phyloP scores from a whole-genome alignment of 2,888 invertebrate genomes.

The Eristalis arbustorum region DNA sequence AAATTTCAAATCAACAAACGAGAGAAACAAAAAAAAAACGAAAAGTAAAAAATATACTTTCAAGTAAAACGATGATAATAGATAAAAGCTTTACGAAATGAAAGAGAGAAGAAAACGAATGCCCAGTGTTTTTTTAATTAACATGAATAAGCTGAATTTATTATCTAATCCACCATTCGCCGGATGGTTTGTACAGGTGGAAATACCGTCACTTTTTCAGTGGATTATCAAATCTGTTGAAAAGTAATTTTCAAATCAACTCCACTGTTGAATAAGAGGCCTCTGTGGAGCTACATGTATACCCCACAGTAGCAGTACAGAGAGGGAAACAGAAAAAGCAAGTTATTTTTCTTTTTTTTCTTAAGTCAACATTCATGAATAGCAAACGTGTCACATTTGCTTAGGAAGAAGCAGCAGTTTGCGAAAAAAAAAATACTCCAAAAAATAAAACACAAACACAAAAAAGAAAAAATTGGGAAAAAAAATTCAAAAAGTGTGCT shows the following conservation, averaged over 20 bases:
- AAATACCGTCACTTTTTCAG: slow-evolving; percentile 29
- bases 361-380: slow-evolving; percentile 13
- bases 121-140: slow-evolving; percentile 18
- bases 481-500: slow-evolving; percentile 53
- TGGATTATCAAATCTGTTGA: slow-evolving; percentile 18
- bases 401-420: slow-evolving; percentile 54
- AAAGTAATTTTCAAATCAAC: slow-evolving; percentile 42
- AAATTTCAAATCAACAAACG: neutral
- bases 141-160: slow-evolving; percentile 22
- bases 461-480: neutral
- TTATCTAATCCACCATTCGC: slow-evolving; percentile 41
- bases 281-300: neutral
- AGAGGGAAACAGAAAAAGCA: neutral
- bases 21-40: slow-evolving; percentile 2
- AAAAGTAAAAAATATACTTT: slow-evolving; percentile 30
- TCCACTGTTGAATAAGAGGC: slow-evolving; percentile 3
- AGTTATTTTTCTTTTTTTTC: neutral
- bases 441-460: slow-evolving; percentile 3
- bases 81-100: slow-evolving; percentile 22
- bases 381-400: slow-evolving; percentile 57
- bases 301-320: neutral
- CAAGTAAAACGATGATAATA: slow-evolving; percentile 34
- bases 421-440: neutral
- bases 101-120: slow-evolving; percentile 14
- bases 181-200: slow-evolving; percentile 53